These are phyloP conservation scores for Cebidichthys violaceus DNA, from an alignment of 2,113 vertebrate species.

Conservation along the genomic window DNA sequence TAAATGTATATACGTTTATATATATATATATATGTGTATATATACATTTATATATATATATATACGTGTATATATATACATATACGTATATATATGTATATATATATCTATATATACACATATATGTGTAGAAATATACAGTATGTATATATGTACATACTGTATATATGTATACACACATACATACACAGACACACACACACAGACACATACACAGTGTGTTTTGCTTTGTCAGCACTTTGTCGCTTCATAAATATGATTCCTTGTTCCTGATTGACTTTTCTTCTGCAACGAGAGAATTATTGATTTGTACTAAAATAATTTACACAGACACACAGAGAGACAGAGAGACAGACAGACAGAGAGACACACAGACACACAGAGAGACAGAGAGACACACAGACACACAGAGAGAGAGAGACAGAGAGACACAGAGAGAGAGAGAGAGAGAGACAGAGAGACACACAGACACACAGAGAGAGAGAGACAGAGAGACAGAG, in stretches of 20 bases:
- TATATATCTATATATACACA: too few relatives aligned
- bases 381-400: too few relatives aligned
- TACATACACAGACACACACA: constrained; percentile 12
- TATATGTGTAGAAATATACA: too few relatives aligned
- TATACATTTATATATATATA: too few relatives aligned
- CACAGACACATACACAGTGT: not conserved
- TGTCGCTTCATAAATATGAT: constrained; percentile 70
- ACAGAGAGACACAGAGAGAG: not conserved
- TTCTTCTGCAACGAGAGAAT: constrained; percentile 49
- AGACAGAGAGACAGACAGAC: too few relatives aligned
- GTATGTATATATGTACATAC: not conserved
- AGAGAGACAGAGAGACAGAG: not conserved
- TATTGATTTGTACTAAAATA: constrained; percentile 66
- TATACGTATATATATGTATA: too few relatives aligned
- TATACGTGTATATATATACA: too few relatives aligned
- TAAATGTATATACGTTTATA: too few relatives aligned
- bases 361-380: too few relatives aligned
- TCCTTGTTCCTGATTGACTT: constrained; percentile 68
- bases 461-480: not conserved
- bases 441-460: not conserved
- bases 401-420: too few relatives aligned
- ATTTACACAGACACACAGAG: constrained; percentile 9
- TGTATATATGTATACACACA: too few relatives aligned
- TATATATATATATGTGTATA: too few relatives aligned
- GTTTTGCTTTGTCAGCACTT: constrained; percentile 64